A percentile compares a stretch with the other conserved stretches of the same genome.
Evolutionary conservation across 2,113 vertebrate genomes (phyloP).

Genomic region (Polypterus bichir): DNA sequence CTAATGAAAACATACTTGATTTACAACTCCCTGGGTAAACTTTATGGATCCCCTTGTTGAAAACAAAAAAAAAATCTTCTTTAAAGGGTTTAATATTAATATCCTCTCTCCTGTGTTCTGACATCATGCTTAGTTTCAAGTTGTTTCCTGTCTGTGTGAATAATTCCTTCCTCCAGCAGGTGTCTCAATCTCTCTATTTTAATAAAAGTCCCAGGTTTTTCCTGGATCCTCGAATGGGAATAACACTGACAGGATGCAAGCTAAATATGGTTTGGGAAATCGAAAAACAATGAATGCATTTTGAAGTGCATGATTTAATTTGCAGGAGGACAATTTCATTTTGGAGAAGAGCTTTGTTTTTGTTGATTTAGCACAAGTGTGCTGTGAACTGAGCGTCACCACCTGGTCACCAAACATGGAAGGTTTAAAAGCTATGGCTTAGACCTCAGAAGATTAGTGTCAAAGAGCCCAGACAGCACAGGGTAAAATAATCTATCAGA

Average conservation of each 20-base stretch:
- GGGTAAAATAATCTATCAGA: no score
- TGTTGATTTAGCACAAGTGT: constrained; percentile 2
- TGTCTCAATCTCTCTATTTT: constrained; percentile 17
- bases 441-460: no score
- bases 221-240: constrained; percentile 7
- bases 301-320: constrained; percentile 3
- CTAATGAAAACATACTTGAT: no score
- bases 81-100: no score
- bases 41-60: no score
- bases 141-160: constrained; percentile 22
- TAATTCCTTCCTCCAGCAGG: constrained; percentile 24
- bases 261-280: constrained; percentile 11
- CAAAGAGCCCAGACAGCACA: no score
- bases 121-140: constrained; percentile 24
- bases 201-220: constrained; percentile 1
- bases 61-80: no score
- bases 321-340: background rate
- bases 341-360: background rate
- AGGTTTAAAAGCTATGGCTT: background rate
- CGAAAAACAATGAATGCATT: background rate
- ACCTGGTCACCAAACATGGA: constrained; percentile 19
- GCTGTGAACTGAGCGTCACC: constrained; percentile 8
- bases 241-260: constrained; percentile 25
- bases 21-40: no score
- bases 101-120: constrained; percentile 2